phyloP scores from a whole-genome alignment of 1,140 invertebrate genomes.

The Pomacea maculata region DNA sequence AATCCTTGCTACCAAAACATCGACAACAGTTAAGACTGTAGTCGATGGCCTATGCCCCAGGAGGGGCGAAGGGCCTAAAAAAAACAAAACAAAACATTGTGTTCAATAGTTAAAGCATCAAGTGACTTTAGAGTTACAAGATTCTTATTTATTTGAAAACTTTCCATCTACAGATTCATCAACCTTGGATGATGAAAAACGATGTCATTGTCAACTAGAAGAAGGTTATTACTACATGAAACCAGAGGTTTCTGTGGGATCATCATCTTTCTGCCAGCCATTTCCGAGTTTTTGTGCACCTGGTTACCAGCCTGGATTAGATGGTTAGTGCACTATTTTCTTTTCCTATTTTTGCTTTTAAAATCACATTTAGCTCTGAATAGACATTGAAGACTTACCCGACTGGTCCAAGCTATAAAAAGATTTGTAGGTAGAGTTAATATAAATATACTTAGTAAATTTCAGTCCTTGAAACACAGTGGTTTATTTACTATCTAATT shows the following conservation, averaged over 20 bases:
- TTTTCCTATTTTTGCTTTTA: background rate
- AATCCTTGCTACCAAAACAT: too few species aligned
- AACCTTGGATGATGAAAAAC: background rate
- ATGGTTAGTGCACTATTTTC: background rate
- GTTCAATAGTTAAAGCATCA: background rate
- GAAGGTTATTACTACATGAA: background rate
- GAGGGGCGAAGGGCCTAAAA: too few species aligned
- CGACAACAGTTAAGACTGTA: too few species aligned
- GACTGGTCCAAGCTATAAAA: too few species aligned
- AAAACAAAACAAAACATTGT: too few species aligned
- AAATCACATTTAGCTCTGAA: background rate
- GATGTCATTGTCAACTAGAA: slow-evolving; percentile 17
- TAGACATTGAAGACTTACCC: too few species aligned
- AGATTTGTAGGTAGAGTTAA: too few species aligned
- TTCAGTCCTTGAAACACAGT: too few species aligned
- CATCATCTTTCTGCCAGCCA: slow-evolving; percentile 6
- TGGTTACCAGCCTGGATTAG: background rate
- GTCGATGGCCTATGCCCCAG: too few species aligned
- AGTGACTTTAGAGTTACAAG: background rate
- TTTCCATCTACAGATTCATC: background rate
- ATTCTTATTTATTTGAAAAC: background rate
- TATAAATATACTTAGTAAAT: too few species aligned
- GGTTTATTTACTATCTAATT: too few species aligned
- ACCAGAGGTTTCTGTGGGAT: background rate
- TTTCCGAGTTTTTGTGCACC: background rate